These are phyloP conservation scores for Maccullochella peelii DNA, from an alignment of 2,113 vertebrate species.

Conservation along the genomic window DNA sequence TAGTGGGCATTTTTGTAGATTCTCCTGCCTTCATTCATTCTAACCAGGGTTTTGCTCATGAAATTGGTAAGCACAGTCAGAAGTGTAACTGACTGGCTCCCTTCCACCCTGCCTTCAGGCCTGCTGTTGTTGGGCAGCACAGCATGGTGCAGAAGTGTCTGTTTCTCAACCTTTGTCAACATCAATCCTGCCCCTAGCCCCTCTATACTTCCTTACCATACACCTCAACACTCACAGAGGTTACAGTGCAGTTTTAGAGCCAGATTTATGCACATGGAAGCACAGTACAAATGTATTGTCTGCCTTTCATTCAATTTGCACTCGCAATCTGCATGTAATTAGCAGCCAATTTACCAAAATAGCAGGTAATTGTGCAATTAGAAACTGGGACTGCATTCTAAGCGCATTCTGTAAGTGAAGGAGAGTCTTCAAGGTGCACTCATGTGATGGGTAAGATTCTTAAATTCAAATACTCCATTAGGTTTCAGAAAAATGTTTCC, in stretches of 20 bases:
- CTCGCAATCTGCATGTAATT: background rate
- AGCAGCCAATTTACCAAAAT: conserved; percentile 11
- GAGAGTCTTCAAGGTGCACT: background rate
- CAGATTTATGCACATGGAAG: background rate
- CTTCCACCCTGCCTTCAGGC: background rate
- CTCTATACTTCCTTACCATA: background rate
- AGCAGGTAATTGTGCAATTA: background rate
- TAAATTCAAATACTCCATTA: background rate
- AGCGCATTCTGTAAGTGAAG: background rate
- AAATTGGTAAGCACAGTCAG: background rate
- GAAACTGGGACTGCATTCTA: background rate
- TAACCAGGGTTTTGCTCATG: background rate
- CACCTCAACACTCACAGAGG: background rate
- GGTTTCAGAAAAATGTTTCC: background rate
- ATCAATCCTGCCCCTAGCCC: background rate
- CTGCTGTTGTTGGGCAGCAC: background rate
- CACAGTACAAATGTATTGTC: background rate
- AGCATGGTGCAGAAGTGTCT: background rate
- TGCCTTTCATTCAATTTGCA: conserved; percentile 5
- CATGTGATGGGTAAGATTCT: background rate
- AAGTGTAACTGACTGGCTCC: background rate
- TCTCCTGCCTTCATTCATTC: background rate
- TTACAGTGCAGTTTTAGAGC: background rate
- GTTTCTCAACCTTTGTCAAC: background rate
- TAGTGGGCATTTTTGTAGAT: background rate